phyloP scores from a whole-genome alignment of 2,888 invertebrate genomes.

The Ochropleura plecta region DNA sequence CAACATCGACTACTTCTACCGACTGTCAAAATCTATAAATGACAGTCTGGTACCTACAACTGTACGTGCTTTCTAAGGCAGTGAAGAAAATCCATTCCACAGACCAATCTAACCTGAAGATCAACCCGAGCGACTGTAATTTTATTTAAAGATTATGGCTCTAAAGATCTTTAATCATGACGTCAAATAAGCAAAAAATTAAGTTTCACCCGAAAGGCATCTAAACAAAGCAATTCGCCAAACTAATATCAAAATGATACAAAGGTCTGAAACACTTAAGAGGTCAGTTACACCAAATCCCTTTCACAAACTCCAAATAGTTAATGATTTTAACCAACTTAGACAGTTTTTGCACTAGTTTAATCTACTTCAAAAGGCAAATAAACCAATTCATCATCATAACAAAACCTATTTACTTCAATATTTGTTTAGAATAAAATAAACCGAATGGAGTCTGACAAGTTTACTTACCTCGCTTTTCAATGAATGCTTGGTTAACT shows the following conservation, averaged over 20 bases:
- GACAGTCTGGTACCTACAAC: background rate
- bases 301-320: background rate
- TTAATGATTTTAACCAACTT: slow-evolving; percentile 6
- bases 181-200: background rate
- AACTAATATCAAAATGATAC: background rate
- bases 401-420: slow-evolving; percentile 18
- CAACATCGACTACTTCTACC: no score
- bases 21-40: background rate
- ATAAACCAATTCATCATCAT: slow-evolving; percentile 24
- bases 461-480: slow-evolving; percentile 11
- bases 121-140: background rate
- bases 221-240: background rate
- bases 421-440: slow-evolving; percentile 16
- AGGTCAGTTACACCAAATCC: background rate
- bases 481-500: slow-evolving; percentile 10
- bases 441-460: slow-evolving; percentile 1
- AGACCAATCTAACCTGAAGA: background rate
- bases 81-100: background rate
- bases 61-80: background rate
- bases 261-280: background rate
- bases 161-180: background rate
- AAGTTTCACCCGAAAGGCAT: background rate
- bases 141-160: background rate
- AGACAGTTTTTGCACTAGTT: background rate
- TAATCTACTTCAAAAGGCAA: slow-evolving; percentile 12